A percentile compares a stretch with the other conserved stretches of the same genome.
These are phyloP conservation scores for Maconellicoccus hirsutus DNA, from an alignment of 1,140 invertebrate genomes.

Conservation along the genomic window DNA sequence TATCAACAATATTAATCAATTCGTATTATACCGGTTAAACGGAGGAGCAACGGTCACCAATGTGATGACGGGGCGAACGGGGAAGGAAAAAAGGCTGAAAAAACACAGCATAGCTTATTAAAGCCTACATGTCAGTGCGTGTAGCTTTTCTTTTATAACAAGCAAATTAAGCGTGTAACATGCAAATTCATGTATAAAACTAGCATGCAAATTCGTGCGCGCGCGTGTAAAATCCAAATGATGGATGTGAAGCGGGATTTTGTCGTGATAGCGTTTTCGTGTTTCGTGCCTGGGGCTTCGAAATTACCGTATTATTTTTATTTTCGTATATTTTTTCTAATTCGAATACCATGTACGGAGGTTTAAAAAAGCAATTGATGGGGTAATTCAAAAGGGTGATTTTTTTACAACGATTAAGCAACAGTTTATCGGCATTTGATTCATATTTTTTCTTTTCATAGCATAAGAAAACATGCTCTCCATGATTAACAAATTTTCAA, in stretches of 20 bases:
- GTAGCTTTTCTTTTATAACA: slow-evolving; percentile 20
- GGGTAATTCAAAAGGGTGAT: not conserved
- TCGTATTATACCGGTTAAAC: not conserved
- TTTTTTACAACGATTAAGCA: not conserved
- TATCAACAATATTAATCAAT: slow-evolving; percentile 5
- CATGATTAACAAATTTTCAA: too few relatives aligned
- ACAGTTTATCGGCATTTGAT: not conserved
- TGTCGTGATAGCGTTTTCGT: slow-evolving; percentile 18
- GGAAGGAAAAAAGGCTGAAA: not conserved
- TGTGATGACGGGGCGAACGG: not conserved
- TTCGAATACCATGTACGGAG: not conserved
- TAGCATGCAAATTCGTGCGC: not conserved
- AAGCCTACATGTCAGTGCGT: slow-evolving; percentile 19
- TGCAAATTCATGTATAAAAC: slow-evolving; percentile 16
- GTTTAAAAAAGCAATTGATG: not conserved
- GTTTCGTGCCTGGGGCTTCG: slow-evolving; percentile 13
- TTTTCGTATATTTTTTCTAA: not conserved
- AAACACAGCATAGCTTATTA: slow-evolving; percentile 16
- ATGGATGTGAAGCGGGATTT: slow-evolving; percentile 19
- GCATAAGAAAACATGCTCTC: too few relatives aligned
- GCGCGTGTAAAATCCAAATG: slow-evolving; percentile 18
- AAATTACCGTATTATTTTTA: slow-evolving; percentile 11
- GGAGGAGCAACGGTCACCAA: too few relatives aligned
- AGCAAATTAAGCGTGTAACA: slow-evolving; percentile 22
- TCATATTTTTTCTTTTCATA: too few relatives aligned